Base-by-base conservation (phyloP, 2,888 invertebrate species). In the Allolobophora icterica region DNA sequence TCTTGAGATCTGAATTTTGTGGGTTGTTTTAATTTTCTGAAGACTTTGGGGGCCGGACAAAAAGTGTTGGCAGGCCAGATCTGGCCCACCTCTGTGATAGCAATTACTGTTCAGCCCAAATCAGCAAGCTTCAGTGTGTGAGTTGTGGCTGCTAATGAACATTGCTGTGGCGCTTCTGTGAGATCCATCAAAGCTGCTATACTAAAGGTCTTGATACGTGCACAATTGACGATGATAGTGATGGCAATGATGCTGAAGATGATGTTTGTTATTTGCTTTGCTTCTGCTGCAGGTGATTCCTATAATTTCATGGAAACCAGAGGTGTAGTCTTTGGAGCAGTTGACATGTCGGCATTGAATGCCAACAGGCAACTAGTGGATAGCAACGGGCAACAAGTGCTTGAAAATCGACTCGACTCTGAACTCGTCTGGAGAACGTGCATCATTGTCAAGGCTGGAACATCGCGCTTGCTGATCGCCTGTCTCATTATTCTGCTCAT, bases 361-460 rank as follows among this genome's bases (percentile, higher is more conserved):
- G 87, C 34, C 87, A 34, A 87, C 34, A 21, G 21, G 87, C 24
- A 34, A 35, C 19, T 35, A 87, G 87, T 87, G 4, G 34, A 34
- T 30, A 21, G 33, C 34, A 35, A 84, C 21, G 84, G 34, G 34
- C 84, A 17, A 52, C 21, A 21, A 17, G 71, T 71, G 71, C 71
- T n/a, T n/a, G 71, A 71, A 13, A 38, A 33, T 35, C 87, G n/a
- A 38, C 35, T 38, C 24, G 87, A 38, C 34, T 21, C 87, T 87
- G 35, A 87, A 87, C 21, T 87, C 13, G 38, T 34, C 34, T 38
- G 87, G 87, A 17, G 87, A 24, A 71, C 71, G 71, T 71, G 71
- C 71, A 71, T 71, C 71, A 87, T 87, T 87, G 87, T 34, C 17
- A 38, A 87, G 87, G 24, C 87, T 33, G 87, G 87, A 21, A 33